Base-by-base conservation (phyloP, 2,113 vertebrate species). In the Brachionichthys hirsutus region DNA sequence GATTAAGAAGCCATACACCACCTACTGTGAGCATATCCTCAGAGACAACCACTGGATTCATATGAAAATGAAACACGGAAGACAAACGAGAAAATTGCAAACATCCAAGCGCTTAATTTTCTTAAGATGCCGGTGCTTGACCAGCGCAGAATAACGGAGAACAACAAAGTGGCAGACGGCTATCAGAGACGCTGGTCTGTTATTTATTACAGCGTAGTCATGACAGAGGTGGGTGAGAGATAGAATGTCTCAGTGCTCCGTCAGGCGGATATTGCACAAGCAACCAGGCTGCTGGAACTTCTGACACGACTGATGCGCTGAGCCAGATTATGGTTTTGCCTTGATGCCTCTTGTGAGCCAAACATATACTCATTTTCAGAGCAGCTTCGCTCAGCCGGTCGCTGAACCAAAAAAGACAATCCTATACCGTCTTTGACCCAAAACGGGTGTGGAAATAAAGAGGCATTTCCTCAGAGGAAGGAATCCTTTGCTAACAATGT, bases 321-420 rank as follows among this genome's bases (percentile, higher is more conserved):
- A 64, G 54, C 56, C 60, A 82, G 76, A 80, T 73, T 54, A 75
- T 57, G 61, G 62, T 52, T 74, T 66, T 58, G 56, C 53, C 19
- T 20, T 42, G 19, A 30, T 17, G 54, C 55, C 40, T 30, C 40
- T 24, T 34, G 6, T 7, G 12, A 59, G 58, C 77, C 72, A 76
- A 78, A 82, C 72, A 54, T 12, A 46, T n/a, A 45, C 38, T 77
- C 42, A 47, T 50, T 34, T 50, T 13, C 48, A 50, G 47, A 20
- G 9, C 22, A 15, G 47, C 14, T 14, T 50, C 8, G 2, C 20
- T 50, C 22, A 34, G 22, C 9, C 7, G 4, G 18, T 12, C 19
- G 62, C 36, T 38, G 10, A 38, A 38, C 8, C 36, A 12, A 36
- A n/a, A n/a, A n/a, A n/a, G n/a, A 2, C 63, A 47, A 17, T 40